Evolutionary conservation across 2,113 vertebrate species (phyloP).

Genomic region (Pao palembangensis): DNA sequence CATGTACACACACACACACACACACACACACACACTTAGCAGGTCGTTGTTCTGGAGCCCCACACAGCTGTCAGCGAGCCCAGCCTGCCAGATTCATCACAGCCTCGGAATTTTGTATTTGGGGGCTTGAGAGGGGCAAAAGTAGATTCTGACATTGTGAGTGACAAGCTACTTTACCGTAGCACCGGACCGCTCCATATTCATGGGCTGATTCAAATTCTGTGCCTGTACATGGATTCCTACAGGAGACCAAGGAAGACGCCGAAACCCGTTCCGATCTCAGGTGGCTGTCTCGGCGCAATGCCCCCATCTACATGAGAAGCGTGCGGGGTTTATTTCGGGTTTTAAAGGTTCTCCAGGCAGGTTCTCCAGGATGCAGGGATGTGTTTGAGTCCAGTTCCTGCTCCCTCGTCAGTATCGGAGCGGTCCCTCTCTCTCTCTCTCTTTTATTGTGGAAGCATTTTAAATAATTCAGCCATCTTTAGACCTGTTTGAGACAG

Average conservation of each 20-base stretch:
- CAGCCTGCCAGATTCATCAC: slow-evolving; percentile 74
- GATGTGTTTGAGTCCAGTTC: too few relatives aligned
- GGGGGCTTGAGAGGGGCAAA: slow-evolving; percentile 72
- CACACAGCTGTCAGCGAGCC: slow-evolving; percentile 72
- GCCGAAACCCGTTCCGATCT: slow-evolving; percentile 60
- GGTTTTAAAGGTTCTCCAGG: slow-evolving; percentile 34
- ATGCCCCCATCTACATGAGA: slow-evolving; percentile 38
- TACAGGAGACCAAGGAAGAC: slow-evolving; percentile 67
- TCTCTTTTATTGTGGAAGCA: too few relatives aligned
- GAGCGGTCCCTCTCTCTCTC: too few relatives aligned
- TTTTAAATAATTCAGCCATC: too few relatives aligned
- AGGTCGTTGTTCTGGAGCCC: slow-evolving; percentile 74
- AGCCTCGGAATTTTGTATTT: slow-evolving; percentile 74
- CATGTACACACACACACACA: slow-evolving; percentile 74
- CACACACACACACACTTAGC: slow-evolving; percentile 73
- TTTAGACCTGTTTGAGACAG: too few relatives aligned
- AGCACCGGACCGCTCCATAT: slow-evolving; percentile 76
- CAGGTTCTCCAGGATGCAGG: too few relatives aligned
- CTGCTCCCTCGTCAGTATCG: too few relatives aligned
- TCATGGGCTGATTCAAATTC: slow-evolving; percentile 81
- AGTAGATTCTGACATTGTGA: slow-evolving; percentile 75
- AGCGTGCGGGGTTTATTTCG: slow-evolving; percentile 39
- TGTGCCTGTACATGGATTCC: slow-evolving; percentile 64
- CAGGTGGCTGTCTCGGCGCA: slow-evolving; percentile 53
- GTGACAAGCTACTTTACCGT: slow-evolving; percentile 77